Evolutionary conservation across 2,113 vertebrate species (phyloP).

Genomic region (Pardalotus punctatus): DNA sequence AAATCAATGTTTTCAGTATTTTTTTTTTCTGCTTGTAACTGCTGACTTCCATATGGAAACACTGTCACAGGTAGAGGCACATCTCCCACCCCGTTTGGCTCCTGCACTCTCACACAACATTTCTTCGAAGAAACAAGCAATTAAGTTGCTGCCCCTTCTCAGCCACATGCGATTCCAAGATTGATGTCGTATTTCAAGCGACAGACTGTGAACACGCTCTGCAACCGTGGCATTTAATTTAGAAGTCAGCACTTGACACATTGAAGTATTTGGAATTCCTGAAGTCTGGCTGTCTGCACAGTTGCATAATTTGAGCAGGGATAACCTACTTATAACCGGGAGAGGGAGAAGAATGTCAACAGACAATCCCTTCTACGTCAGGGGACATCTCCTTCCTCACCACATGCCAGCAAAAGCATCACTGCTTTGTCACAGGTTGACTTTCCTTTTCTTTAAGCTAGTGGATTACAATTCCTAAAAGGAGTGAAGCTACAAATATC

Average conservation of each 20-base stretch:
- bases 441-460: not conserved
- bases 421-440: not conserved
- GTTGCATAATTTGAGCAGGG: conserved; percentile 55
- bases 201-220: conserved; percentile 2
- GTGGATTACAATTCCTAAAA: not conserved
- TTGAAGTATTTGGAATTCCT: conserved; percentile 51
- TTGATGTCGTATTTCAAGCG: not conserved
- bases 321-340: conserved; percentile 29
- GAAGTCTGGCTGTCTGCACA: conserved; percentile 48
- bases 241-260: conserved; percentile 31
- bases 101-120: not conserved
- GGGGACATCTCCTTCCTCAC: not conserved
- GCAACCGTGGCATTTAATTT: not conserved
- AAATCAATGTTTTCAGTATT: not conserved
- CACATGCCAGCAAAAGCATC: not conserved
- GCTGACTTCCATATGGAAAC: not conserved
- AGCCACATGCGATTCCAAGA: not conserved
- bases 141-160: conserved; percentile 11
- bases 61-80: not conserved
- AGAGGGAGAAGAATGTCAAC: conserved; percentile 33
- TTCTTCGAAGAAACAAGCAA: not conserved
- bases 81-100: not conserved
- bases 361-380: conserved; percentile 34
- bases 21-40: not conserved
- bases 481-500: not conserved